Evolutionary conservation across 2,797 vertebrate species (phyloP).

Genomic region (Amblyraja radiata): DNA sequence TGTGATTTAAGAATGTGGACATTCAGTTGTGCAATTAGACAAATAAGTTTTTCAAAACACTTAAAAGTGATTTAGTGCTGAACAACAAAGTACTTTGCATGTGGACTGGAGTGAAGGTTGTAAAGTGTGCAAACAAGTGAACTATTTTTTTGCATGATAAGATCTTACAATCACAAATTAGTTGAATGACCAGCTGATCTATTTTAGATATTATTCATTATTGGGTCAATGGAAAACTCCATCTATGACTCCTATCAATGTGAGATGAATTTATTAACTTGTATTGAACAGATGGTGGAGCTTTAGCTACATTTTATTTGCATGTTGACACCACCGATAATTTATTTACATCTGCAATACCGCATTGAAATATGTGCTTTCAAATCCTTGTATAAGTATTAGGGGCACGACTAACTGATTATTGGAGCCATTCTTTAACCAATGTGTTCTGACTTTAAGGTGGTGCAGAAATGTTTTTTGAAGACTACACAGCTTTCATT

Average conservation of each 20-base stretch:
- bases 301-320: background rate
- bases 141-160: background rate
- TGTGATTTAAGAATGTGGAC: background rate
- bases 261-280: background rate
- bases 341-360: background rate
- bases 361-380: background rate
- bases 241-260: background rate
- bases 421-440: background rate
- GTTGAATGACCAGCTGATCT: background rate
- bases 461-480: no score
- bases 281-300: background rate
- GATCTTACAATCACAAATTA: background rate
- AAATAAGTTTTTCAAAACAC: background rate
- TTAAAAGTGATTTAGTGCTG: background rate
- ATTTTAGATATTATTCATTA: background rate
- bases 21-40: background rate
- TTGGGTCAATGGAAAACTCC: background rate
- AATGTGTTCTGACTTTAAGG: background rate
- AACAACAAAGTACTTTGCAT: no score
- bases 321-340: background rate
- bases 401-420: background rate
- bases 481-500: no score
- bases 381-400: background rate
- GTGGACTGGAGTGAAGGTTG: background rate
- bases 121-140: background rate